These are phyloP conservation scores for Phaenicophaeus curvirostris DNA, from an alignment of 2,797 vertebrate genomes.

Conservation along the genomic window DNA sequence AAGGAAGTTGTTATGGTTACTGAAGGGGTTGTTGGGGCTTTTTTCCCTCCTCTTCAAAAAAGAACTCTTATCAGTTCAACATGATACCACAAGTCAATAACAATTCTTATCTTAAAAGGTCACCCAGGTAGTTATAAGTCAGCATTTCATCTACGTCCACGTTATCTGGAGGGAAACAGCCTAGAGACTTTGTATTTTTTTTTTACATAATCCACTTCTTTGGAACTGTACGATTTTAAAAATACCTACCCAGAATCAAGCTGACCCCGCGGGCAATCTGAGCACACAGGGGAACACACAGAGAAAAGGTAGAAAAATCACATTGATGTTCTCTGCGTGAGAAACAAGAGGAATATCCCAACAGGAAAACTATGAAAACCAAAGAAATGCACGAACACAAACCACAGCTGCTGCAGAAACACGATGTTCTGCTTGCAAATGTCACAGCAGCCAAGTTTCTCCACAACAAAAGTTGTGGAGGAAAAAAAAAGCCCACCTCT, in stretches of 20 bases:
- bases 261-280: not conserved
- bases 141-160: not conserved
- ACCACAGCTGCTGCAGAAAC: conserved; percentile 10
- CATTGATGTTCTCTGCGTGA: not conserved
- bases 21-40: not conserved
- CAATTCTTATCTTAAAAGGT: conserved; percentile 62
- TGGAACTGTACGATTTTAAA: not conserved
- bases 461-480: not conserved
- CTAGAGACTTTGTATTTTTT: not conserved
- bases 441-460: not conserved
- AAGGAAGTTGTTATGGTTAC: conserved; percentile 42
- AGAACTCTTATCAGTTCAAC: conserved; percentile 62
- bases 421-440: not conserved
- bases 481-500: not conserved
- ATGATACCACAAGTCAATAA: conserved; percentile 30
- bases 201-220: conserved; percentile 9
- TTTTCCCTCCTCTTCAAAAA: not conserved
- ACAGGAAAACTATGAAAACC: not conserved
- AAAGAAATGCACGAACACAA: not conserved
- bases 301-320: not conserved
- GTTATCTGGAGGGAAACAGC: conserved; percentile 58
- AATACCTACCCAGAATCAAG: not conserved
- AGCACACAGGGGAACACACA: not conserved
- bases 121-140: conserved; percentile 52
- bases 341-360: not conserved